Evolutionary conservation across 2,113 vertebrate genomes (phyloP).

Genomic region (Euleptes europaea): DNA sequence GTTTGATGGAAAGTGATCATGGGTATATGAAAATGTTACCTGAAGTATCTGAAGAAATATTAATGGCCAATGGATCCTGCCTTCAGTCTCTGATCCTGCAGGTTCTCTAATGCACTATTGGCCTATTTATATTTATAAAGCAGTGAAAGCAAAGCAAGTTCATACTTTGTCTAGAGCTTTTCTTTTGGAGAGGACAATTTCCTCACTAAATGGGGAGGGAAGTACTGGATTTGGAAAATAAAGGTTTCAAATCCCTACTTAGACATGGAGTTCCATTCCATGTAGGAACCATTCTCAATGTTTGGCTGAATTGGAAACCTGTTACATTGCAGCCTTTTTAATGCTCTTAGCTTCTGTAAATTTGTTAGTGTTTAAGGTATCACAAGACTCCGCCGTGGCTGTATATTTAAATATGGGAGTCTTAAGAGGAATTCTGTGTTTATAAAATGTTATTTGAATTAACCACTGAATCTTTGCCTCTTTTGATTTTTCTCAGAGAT

Average conservation of each 20-base stretch:
- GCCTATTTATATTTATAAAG: neutral
- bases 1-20: neutral
- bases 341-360: neutral
- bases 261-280: neutral
- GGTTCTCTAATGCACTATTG: neutral
- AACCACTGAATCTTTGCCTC: constrained; percentile 2
- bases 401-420: neutral
- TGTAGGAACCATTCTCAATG: neutral
- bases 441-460: neutral
- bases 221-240: neutral
- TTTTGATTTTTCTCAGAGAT: neutral
- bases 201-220: no score
- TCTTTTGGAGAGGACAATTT: neutral
- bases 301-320: neutral
- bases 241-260: neutral
- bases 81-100: neutral
- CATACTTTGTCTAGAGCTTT: neutral
- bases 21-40: neutral
- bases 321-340: neutral
- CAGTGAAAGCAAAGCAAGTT: neutral
- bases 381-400: neutral
- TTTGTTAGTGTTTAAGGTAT: neutral
- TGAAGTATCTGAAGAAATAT: neutral
- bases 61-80: neutral
- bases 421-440: neutral